Evolutionary conservation across 2,797 vertebrate genomes (phyloP), one percentile per base, ranked within the genome.

Genomic region (Falco rusticolus): DNA sequence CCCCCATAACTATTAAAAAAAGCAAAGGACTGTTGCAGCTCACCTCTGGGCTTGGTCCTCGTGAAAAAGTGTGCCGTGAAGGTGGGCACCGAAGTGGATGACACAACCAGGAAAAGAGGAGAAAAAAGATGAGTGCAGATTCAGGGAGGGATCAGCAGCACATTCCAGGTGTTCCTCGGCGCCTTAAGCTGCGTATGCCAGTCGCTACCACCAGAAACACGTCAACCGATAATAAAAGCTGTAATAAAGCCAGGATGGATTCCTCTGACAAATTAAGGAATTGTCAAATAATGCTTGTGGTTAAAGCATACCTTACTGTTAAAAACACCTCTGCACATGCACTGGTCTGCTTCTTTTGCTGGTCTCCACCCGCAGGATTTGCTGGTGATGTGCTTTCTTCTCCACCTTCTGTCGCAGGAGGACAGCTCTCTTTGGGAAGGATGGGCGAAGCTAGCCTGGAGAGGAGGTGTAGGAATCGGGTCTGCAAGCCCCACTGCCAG

Each of bases 11-110:
- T 48, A 64, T 22, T 0, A 1, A 22, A 60, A 69, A 66, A 66
- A 17, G 37, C 4, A 34, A 87, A 43, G 15, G 43, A 48, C 19
- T 34, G 4, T 29, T 16, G 19, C 33, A 37, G 45, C 89, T 92
- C 60, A 84, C 83, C 92, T 79, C 20, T 8, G 6, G n/a, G 8
- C 31, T 48, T 10, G 9, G 63, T 84, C 48, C 60, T 8, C 45
- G 37, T 13, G 34, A 51, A 25, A n/a, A n/a, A 19, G 16, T 1
- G 5, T 1, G 0, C n/a, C 0, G 14, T 18, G 74, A 43, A 59
- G 50, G 56, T 31, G 17, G 60, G n/a, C 9, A 7, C 29, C 5
- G 25, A n/a, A 45, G 54, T 9, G 69, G 15, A 37, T 39, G 16
- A n/a, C 31, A 43, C 25, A 39, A 37, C 19, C 56, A 87, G 83